Evolutionary conservation across 2,113 vertebrate species (phyloP), one percentile per base, ranked within the genome.

Genomic region (Neodon shergylaensis): DNA sequence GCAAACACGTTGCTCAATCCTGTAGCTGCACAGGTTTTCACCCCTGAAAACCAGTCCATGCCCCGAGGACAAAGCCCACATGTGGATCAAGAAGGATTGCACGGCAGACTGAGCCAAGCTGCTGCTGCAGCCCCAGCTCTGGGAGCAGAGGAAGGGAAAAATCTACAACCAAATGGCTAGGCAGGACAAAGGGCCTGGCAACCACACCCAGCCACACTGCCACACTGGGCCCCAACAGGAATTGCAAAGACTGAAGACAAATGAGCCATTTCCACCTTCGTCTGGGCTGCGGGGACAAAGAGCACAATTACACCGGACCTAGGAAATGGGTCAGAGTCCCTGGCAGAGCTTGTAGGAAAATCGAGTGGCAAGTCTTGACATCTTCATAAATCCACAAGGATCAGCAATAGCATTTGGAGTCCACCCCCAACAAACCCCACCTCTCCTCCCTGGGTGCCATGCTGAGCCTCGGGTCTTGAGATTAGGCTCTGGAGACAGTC

Each of bases 311-410:
- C 66, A 79, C 49, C 73, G 88, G 94, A 91, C 94, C 82, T 44
- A 90, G 81, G 70, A 96, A 96, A 58, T 87, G 78, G 83, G 63
- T 79, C 92, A 79, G 52, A 92, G 77, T 70, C 65, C 39, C 42
- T 91, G 85, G 81, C 22, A 28, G 42, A 70, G 63, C 11, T 4
- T 10, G 36, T 1, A 44, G 24, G 8, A 47, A 87, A 81, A 49
- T 36, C 7, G 54, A 42, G 26, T 14, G 39, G 13, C 68, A 49
- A 42, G 14, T 28, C 31, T 36, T 42, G n/a, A 82, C 70, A 17
- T 65, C 33, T 66, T 52, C 87, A 7, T 85, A 78, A 84, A 54
- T 7, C 44, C 39, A 49, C 36, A 28, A 49, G 13, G 79, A 19
- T 65, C 61, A 84, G 42, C 42, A 39, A 28, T 16, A 82, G 24